Percentiles rank a stretch among this genome's conserved stretches.
Evolutionary conservation across 2,797 vertebrate species (phyloP).

Genomic region (Sebastes minor): DNA sequence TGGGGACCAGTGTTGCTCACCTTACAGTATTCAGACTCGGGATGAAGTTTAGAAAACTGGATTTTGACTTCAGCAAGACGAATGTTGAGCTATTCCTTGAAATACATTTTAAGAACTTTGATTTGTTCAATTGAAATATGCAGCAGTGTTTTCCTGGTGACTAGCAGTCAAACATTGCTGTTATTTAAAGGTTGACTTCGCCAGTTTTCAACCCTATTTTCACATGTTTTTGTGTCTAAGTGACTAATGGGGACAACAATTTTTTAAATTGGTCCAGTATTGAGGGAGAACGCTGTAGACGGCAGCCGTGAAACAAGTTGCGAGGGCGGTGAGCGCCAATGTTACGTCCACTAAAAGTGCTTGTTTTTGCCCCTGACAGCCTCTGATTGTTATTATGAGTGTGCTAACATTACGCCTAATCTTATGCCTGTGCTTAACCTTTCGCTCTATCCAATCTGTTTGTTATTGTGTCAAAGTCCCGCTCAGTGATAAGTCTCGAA

Average conservation of each 20-base stretch:
- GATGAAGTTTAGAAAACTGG: neutral
- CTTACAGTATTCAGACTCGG: neutral
- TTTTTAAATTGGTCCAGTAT: too few relatives aligned
- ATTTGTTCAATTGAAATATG: neutral
- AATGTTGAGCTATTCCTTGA: neutral
- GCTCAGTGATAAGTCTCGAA: neutral
- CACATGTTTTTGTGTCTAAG: neutral
- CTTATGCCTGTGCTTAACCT: too few relatives aligned
- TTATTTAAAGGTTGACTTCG: neutral
- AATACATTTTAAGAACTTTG: neutral
- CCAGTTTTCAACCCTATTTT: neutral
- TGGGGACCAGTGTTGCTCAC: neutral
- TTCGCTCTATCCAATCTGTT: neutral
- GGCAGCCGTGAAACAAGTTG: neutral
- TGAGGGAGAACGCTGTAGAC: neutral
- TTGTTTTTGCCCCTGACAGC: neutral
- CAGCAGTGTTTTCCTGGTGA: neutral
- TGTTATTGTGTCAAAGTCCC: neutral
- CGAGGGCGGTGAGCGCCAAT: neutral
- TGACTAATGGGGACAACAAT: too few relatives aligned
- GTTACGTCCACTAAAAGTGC: neutral
- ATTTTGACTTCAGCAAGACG: neutral
- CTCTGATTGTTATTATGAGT: neutral
- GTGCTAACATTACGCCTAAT: accelerated
- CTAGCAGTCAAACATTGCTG: neutral